Evolutionary conservation across 2,888 invertebrate genomes (phyloP).

Genomic region (Drosophila helvetica): DNA sequence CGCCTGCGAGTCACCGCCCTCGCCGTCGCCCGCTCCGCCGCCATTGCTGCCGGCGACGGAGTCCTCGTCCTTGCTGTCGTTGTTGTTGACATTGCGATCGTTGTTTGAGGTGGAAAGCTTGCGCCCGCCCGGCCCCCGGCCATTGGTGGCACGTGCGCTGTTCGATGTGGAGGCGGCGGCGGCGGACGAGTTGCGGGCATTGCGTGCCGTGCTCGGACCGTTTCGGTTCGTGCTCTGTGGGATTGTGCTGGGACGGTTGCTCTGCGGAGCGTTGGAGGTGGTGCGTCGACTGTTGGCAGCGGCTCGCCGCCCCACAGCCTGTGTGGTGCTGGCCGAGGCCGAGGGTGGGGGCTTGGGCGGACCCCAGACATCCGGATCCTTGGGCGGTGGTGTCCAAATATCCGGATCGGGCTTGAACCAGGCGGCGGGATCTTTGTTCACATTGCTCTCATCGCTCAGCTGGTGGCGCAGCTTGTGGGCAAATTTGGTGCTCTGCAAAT

Average conservation of each 20-base stretch:
- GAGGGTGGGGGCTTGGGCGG: constrained; percentile 89
- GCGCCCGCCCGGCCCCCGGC: constrained; percentile 60
- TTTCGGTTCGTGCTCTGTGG: constrained; percentile 76
- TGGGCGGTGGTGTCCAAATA: constrained; percentile 89
- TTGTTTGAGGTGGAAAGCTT: constrained; percentile 61
- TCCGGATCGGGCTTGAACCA: constrained; percentile 90
- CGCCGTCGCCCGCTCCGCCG: constrained; percentile 82
- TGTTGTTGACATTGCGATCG: constrained; percentile 32
- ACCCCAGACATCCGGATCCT: constrained; percentile 94
- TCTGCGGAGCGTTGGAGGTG: constrained; percentile 22
- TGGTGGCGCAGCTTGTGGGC: constrained; percentile 83
- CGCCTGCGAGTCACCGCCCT: constrained; percentile 85
- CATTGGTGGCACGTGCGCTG: constrained; percentile 59
- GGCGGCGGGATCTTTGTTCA: constrained; percentile 83
- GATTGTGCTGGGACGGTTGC: constrained; percentile 68
- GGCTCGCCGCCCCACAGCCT: constrained; percentile 76
- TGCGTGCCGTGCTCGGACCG: constrained; percentile 53
- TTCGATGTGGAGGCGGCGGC: constrained; percentile 54
- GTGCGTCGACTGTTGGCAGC: constrained; percentile 68
- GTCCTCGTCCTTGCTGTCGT: constrained; percentile 85
- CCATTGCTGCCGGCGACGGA: constrained; percentile 84
- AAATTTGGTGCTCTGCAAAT: constrained; percentile 84
- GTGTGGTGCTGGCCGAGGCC: constrained; percentile 51
- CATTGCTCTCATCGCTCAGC: constrained; percentile 75
- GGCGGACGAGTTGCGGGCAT: constrained; percentile 55